Conservation (phyloP, 2,888 invertebrate species). For the Drosophila subsilvestris region DNA sequence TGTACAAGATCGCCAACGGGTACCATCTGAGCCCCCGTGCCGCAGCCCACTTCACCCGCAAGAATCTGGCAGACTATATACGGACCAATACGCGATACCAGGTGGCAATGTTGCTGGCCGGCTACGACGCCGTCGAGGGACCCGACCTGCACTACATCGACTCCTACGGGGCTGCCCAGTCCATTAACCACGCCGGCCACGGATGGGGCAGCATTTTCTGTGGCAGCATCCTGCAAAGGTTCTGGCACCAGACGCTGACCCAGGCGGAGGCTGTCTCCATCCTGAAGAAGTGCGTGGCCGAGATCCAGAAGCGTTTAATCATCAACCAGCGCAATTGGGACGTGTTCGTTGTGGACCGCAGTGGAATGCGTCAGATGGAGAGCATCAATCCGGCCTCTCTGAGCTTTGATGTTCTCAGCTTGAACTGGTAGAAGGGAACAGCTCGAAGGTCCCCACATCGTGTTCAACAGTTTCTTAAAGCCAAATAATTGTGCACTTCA, state of each 20-base stretch:
- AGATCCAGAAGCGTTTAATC: conserved; percentile 94
- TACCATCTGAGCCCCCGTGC: conserved; percentile 96
- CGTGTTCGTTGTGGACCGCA: conserved; percentile 92
- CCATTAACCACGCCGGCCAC: conserved; percentile 94
- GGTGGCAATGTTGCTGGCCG: conserved; percentile 75
- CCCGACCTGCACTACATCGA: conserved; percentile 96
- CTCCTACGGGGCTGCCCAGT: conserved; percentile 94
- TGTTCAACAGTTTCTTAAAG: background rate
- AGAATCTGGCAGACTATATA: conserved; percentile 96
- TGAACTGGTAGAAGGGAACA: conserved; percentile 12
- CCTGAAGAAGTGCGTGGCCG: conserved; percentile 93
- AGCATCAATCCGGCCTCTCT: conserved; percentile 85
- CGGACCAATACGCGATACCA: conserved; percentile 88
- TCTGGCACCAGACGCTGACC: conserved; percentile 90
- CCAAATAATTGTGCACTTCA: conserved; percentile 17
- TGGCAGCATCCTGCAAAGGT: conserved; percentile 95
- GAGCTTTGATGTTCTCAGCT: conserved; percentile 24
- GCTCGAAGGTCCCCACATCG: background rate
- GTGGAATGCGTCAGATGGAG: conserved; percentile 91
- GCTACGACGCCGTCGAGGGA: conserved; percentile 91
- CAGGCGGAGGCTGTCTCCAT: conserved; percentile 92
- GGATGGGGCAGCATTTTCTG: conserved; percentile 97
- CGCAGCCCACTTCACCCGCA: conserved; percentile 95
- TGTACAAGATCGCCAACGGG: conserved; percentile 98
- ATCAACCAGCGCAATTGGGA: conserved; percentile 96